A percentile compares a stretch with the other conserved stretches of the same genome.
Conservation (phyloP, 2,797 vertebrate species). For the Darevskia nairensis region DNA sequence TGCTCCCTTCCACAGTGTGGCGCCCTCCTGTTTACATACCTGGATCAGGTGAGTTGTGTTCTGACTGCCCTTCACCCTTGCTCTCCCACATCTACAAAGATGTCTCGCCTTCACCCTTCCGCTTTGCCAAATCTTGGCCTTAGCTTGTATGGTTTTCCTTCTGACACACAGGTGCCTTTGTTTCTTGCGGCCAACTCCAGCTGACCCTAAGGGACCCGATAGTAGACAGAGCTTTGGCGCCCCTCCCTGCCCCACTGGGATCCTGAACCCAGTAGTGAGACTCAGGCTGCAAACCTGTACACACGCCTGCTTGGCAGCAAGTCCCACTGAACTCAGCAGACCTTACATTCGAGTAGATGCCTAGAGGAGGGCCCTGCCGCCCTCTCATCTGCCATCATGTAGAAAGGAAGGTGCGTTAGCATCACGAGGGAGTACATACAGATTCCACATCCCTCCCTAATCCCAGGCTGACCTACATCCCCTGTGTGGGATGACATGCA, state of each 20-base stretch:
- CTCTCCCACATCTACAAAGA: background rate
- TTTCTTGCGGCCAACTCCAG: background rate
- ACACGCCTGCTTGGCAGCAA: background rate
- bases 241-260: background rate
- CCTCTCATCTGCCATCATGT: background rate
- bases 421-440: background rate
- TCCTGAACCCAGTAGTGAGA: background rate
- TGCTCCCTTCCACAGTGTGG: slow-evolving; percentile 23
- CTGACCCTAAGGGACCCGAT: background rate
- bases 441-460: slow-evolving; percentile 4
- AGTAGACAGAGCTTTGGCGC: background rate
- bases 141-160: background rate
- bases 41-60: slow-evolving; percentile 27
- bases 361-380: background rate
- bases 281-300: background rate
- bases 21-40: slow-evolving; percentile 11
- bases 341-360: background rate
- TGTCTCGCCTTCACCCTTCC: background rate
- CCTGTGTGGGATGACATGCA: background rate
- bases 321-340: background rate
- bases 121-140: background rate
- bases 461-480: slow-evolving; percentile 15
- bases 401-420: background rate
- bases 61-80: background rate
- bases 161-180: background rate